phyloP scores from a whole-genome alignment of 2,888 invertebrate genomes.

The Cataglyphis altisquamis region DNA sequence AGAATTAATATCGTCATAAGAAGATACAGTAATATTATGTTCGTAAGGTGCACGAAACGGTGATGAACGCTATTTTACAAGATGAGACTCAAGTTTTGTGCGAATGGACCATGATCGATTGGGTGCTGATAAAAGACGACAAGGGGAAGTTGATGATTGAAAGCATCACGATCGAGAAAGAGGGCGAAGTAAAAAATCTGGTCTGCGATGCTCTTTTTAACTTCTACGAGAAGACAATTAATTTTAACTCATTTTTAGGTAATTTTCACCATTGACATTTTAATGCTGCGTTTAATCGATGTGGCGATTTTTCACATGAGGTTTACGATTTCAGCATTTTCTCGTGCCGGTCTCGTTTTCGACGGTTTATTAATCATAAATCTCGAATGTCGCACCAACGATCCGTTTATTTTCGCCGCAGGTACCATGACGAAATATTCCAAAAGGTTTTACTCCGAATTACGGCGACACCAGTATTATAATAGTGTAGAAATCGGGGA shows the following conservation, averaged over 20 bases:
- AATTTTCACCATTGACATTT: conserved; percentile 9
- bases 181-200: conserved; percentile 85
- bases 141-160: conserved; percentile 79
- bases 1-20: neutral
- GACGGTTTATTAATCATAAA: conserved; percentile 90
- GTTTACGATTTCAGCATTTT: conserved; percentile 86
- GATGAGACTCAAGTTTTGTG: conserved; percentile 87
- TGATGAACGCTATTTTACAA: conserved; percentile 85
- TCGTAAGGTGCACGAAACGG: conserved; percentile 87
- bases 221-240: conserved; percentile 88
- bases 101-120: conserved; percentile 88
- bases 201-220: conserved; percentile 88
- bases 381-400: conserved; percentile 89
- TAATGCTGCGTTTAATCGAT: neutral
- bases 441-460: conserved; percentile 87
- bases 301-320: neutral
- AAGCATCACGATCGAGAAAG: conserved; percentile 87
- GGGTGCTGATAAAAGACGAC: conserved; percentile 84
- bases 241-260: conserved; percentile 86
- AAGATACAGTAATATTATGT: neutral
- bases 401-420: conserved; percentile 89
- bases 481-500: conserved; percentile 89
- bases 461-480: conserved; percentile 87
- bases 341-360: conserved; percentile 88
- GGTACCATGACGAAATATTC: conserved; percentile 90